Evolutionary conservation across 2,797 vertebrate genomes (phyloP).

Genomic region (Gambusia yucatana): DNA sequence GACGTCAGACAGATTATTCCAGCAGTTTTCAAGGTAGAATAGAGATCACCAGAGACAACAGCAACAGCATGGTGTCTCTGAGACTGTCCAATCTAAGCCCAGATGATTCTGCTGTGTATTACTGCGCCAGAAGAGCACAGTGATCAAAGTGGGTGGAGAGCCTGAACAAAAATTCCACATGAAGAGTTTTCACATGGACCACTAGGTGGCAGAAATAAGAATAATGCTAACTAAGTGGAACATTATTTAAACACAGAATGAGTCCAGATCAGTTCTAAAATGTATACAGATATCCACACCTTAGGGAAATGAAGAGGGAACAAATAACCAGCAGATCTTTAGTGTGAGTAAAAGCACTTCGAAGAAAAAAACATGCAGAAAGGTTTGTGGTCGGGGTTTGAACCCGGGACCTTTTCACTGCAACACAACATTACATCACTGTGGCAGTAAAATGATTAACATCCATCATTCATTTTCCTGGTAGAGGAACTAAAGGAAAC

Average conservation of each 20-base stretch:
- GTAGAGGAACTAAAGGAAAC: not conserved
- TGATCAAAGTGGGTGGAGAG: not conserved
- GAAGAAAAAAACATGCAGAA: not conserved
- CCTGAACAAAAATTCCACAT: conserved; percentile 3
- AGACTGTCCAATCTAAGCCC: not conserved
- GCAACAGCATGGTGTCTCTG: conserved; percentile 17
- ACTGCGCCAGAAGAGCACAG: conserved; percentile 6
- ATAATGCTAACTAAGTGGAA: not conserved
- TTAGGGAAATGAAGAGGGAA: not conserved
- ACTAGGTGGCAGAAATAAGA: not conserved
- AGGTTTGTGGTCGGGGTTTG: not conserved
- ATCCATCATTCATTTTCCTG: conserved; percentile 2
- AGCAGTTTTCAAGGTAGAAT: conserved; percentile 1
- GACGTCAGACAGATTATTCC: not conserved
- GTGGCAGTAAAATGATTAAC: not conserved
- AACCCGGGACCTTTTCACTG: not conserved
- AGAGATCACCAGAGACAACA: conserved; percentile 20
- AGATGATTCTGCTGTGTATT: conserved; percentile 19
- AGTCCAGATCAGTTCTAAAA: not conserved
- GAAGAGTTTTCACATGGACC: not conserved
- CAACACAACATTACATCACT: not conserved
- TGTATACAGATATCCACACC: not conserved
- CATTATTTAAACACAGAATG: not conserved
- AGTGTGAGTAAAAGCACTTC: not conserved
- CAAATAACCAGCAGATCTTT: not conserved